Base-by-base conservation (phyloP, 2,797 vertebrate species). In the Pelochelys cantorii region DNA sequence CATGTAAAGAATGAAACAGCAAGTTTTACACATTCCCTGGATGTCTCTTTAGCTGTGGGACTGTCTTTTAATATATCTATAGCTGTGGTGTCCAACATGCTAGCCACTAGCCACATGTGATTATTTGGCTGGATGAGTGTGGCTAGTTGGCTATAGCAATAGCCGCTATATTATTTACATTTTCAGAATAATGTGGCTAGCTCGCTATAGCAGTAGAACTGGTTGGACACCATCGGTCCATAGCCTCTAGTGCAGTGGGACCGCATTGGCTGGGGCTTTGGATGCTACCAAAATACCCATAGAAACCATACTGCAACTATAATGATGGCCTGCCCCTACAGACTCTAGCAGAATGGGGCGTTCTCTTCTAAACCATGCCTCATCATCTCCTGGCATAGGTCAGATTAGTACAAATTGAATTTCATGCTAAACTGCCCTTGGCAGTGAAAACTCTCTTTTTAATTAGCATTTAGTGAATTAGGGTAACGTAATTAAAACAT, bases 381-480 rank as follows among this genome's bases (percentile, higher is more conserved):
- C 91, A 68, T 15, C 77, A 27, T 85, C 29, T 90, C 48, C 22
- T 83, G 93, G 53, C 59, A 83, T 79, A 59, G 86, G 87, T 78
- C 81, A 96, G 87, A 96, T 86, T 81, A 95, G 52, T 42, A 52
- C 57, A 95, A 96, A 96, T 88, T 94, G 89, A 96, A 97, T 96
- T 96, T 96, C 88, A 95, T 91, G 92, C 93, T 95, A 92, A 90
- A 57, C 92, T 94, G 90, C 85, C 90, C 48, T 90, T 59, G 74
- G 85, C 89, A 93, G 92, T 83, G 20, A 91, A n/a, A 23, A 85
- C 31, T 65, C 5, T 23, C 87, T 90, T 95, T 96, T 95, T 85
- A 95, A 97, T 93, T 94, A 97, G 93, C 82, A 96, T 90, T 92
- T 77, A 86, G 82, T 87, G 65, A 90, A 93, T 94, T 95, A 96